phyloP scores from a whole-genome alignment of 2,113 vertebrate genomes.

The Antechinus stuartii region DNA sequence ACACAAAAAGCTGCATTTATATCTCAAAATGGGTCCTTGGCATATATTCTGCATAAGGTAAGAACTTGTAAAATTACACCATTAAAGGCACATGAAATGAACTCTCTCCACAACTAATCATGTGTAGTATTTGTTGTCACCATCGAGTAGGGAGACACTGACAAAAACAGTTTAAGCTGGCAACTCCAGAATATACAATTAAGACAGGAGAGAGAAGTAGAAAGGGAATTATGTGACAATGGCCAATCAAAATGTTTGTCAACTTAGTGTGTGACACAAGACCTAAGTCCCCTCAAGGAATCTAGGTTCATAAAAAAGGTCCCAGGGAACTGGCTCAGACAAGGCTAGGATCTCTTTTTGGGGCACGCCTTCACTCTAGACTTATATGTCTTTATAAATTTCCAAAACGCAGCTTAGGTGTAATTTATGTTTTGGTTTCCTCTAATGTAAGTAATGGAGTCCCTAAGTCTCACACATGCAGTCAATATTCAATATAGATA shows the following conservation, averaged over 20 bases:
- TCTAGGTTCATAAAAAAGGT: not conserved
- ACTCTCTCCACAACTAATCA: not conserved
- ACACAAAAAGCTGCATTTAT: not conserved
- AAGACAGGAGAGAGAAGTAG: not conserved
- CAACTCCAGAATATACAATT: not conserved
- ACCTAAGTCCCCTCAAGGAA: not conserved
- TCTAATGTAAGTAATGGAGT: not conserved
- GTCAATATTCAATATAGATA: not conserved
- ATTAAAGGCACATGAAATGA: constrained; percentile 9
- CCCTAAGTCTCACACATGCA: not conserved
- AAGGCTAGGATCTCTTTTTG: not conserved
- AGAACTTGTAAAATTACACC: not conserved
- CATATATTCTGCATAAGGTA: not conserved
- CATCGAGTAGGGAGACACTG: not conserved
- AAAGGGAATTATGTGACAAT: not conserved
- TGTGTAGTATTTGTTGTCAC: not conserved
- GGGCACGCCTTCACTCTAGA: not conserved
- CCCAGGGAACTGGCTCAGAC: not conserved
- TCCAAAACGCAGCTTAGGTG: not conserved
- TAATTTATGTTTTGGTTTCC: not conserved
- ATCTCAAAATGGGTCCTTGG: not conserved
- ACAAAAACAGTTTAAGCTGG: not conserved
- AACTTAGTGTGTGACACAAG: not conserved
- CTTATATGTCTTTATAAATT: not conserved
- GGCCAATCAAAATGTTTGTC: not conserved